A percentile compares a stretch with the other conserved stretches of the same genome.
Conservation (phyloP, 2,797 vertebrate species). For the Rhabdophis nuchalis region DNA sequence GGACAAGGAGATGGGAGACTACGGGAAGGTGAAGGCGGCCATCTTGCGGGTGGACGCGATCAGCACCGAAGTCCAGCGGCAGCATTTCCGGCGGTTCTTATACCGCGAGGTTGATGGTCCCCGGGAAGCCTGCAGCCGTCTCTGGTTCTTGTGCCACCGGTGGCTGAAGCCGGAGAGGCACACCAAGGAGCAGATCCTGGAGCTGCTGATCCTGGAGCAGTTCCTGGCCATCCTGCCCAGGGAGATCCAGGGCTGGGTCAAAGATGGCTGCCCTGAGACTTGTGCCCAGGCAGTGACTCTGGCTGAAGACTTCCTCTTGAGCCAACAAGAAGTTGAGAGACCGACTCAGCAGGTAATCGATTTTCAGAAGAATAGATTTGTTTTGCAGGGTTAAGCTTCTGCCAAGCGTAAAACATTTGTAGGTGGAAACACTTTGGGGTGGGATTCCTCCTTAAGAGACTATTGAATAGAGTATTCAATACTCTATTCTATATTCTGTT, state of each 20-base stretch:
- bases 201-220: slow-evolving; percentile 62
- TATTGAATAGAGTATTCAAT: no score
- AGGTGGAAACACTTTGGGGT: not conserved
- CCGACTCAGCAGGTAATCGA: not conserved
- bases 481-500: no score
- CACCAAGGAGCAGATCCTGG: slow-evolving; percentile 65
- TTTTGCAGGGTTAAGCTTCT: not conserved
- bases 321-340: not conserved
- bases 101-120: slow-evolving; percentile 60
- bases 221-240: slow-evolving; percentile 59
- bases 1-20: slow-evolving; percentile 2
- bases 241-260: slow-evolving; percentile 32
- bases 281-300: slow-evolving; percentile 22
- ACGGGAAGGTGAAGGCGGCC: slow-evolving; percentile 25
- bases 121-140: slow-evolving; percentile 61
- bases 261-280: slow-evolving; percentile 29
- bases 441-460: not conserved
- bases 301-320: slow-evolving; percentile 10
- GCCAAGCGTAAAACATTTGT: not conserved
- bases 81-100: slow-evolving; percentile 60
- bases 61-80: slow-evolving; percentile 38
- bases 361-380: not conserved
- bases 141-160: slow-evolving; percentile 63
- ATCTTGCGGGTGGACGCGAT: slow-evolving; percentile 20
- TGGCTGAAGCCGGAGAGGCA: slow-evolving; percentile 64